Percentiles rank a stretch among this genome's conserved stretches.
Evolutionary conservation across 2,113 vertebrate species (phyloP).

Genomic region (Aspidoscelis tigris): DNA sequence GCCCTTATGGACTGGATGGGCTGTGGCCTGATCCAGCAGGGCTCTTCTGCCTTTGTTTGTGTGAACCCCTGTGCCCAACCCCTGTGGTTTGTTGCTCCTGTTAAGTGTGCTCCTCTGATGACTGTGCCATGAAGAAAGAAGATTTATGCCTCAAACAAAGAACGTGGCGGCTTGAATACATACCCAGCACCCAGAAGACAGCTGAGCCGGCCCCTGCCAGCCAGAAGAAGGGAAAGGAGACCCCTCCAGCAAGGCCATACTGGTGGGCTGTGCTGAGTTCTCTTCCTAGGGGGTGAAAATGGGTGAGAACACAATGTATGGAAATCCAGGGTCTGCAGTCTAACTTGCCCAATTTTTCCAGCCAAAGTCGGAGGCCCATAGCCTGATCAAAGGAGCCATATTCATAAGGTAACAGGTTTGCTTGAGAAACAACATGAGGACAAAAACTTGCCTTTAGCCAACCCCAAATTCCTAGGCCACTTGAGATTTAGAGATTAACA

Average conservation of each 20-base stretch:
- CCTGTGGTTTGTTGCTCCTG: too few relatives aligned
- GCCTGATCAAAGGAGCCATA: not conserved
- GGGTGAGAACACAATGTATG: conserved; percentile 35
- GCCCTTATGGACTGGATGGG: too few relatives aligned
- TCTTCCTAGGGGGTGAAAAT: conserved; percentile 75
- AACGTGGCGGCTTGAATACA: conserved; percentile 43
- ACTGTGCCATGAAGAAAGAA: too few relatives aligned
- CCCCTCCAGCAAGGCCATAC: conserved; percentile 81
- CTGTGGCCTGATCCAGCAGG: too few relatives aligned
- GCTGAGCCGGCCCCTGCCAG: conserved; percentile 89
- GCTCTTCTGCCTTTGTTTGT: not conserved
- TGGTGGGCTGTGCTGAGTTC: conserved; percentile 86
- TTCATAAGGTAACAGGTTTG: not conserved
- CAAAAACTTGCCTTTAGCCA: too few relatives aligned
- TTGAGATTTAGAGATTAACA: too few relatives aligned
- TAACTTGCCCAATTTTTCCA: not conserved
- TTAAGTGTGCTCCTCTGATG: not conserved
- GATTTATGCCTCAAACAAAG: not conserved
- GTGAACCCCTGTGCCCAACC: not conserved
- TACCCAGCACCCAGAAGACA: conserved; percentile 92
- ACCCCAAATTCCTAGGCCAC: fast-evolving
- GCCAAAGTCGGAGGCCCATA: too few relatives aligned
- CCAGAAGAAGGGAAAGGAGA: conserved; percentile 93
- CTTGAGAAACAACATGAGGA: too few relatives aligned
- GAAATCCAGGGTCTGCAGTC: not conserved